Conservation (phyloP, 2,113 vertebrate genomes). For the Aythya baeri region DNA sequence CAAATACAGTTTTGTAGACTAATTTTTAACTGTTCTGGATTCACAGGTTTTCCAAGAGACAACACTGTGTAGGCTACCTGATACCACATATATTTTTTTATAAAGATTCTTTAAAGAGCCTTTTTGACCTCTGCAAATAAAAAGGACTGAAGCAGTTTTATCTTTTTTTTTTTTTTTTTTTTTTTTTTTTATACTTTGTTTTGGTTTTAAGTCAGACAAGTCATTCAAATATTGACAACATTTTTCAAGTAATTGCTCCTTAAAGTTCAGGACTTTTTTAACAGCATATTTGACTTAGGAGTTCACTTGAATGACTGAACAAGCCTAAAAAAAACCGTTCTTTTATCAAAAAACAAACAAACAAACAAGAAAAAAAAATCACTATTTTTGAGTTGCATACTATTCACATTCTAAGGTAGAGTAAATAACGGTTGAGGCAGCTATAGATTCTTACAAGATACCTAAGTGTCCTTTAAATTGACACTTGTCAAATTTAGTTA, state of each 20-base stretch:
- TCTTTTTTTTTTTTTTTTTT: too few relatives aligned
- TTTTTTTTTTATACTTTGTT: too few relatives aligned
- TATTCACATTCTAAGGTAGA: not conserved
- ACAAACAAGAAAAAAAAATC: not conserved
- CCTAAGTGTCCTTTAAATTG: not conserved
- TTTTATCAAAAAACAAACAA: not conserved
- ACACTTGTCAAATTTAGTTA: not conserved
- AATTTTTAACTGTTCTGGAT: not conserved
- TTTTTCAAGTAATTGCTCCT: not conserved
- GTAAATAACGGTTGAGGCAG: not conserved
- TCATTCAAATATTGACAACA: not conserved
- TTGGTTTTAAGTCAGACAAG: not conserved
- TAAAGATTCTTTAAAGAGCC: not conserved
- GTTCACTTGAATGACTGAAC: not conserved
- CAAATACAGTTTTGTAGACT: not conserved
- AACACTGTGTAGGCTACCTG: not conserved
- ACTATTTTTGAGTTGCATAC: not conserved
- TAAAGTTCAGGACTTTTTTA: not conserved
- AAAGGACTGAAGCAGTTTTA: not conserved
- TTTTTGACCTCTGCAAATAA: not conserved
- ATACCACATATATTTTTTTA: not conserved
- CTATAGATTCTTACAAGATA: not conserved
- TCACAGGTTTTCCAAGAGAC: not conserved
- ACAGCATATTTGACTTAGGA: not conserved
- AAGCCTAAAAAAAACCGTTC: not conserved